Conservation (phyloP, 1,140 invertebrate species). For the Calliopsis andreniformis region DNA sequence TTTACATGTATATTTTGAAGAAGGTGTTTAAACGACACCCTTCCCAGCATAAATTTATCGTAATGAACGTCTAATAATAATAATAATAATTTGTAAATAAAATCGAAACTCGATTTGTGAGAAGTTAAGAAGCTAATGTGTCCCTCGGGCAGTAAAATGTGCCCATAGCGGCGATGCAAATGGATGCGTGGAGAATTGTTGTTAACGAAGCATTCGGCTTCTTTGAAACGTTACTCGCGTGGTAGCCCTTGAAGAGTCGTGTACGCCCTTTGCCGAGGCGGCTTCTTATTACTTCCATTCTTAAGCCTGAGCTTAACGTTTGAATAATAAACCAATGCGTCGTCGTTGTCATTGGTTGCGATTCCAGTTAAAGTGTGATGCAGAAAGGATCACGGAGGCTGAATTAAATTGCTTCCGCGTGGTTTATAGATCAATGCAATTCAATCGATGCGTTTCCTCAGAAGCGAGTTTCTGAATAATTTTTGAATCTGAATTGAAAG, state of each 20-base stretch:
- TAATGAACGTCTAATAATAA: too few species aligned
- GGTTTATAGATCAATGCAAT: not conserved
- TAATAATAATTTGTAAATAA: too few species aligned
- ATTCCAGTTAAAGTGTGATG: not conserved
- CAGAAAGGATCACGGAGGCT: not conserved
- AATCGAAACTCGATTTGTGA: too few species aligned
- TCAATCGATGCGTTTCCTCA: not conserved
- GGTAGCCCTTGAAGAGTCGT: not conserved
- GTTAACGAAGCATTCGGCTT: conserved; percentile 4
- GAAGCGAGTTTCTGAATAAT: not conserved
- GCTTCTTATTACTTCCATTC: conserved; percentile 13
- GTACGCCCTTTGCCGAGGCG: not conserved
- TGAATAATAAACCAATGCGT: conserved; percentile 54
- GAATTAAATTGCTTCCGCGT: not conserved
- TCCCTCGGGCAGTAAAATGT: not conserved
- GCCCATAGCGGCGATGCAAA: not conserved
- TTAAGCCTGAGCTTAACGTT: conserved; percentile 52
- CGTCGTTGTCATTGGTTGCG: not conserved
- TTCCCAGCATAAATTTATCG: too few species aligned
- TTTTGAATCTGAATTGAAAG: not conserved
- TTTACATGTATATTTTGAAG: too few species aligned
- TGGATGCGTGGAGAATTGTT: conserved; percentile 6
- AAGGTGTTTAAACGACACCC: too few species aligned
- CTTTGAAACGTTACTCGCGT: conserved; percentile 12
- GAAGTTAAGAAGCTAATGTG: not conserved